Evolutionary conservation across 1,140 invertebrate genomes (phyloP), one percentile per base, ranked within the genome.

Genomic region (Eupeodes corollae): DNA sequence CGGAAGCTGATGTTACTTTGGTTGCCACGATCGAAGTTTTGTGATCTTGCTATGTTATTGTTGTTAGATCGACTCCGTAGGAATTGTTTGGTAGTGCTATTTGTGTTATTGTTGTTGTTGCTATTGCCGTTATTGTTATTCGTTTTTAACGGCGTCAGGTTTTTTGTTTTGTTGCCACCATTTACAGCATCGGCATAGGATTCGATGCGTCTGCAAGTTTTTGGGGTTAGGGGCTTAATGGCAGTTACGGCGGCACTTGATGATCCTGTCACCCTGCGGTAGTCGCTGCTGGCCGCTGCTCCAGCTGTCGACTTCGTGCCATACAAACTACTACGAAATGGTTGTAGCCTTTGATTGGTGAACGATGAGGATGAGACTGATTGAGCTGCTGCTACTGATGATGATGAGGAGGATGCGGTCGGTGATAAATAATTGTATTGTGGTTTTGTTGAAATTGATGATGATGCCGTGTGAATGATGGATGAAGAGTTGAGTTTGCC

Each of bases 61-160:
- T 37, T 37, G 13, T 15, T 37, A 10, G 15, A 37, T 59, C 54
- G 5, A 55, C 52, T 11, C 12, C 39, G 39, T 16, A 14, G 52
- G 46, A n/a, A 32, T 38, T 30, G 15, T n/a, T 12, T 15, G 50
- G 21, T 9, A 26, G 14, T 32, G 48, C 10, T 32, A 19, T 37
- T 18, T 35, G 55, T 45, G 37, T 33, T 40, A 26, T 45, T 52
- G 18, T 59, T 66, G 21, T 60, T 52, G 33, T 46, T 53, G 46
- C 64, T 63, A 33, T 67, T 67, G 44, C 63, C 55, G 6, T 61
- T 55, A n/a, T 62, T 58, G 8, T 67, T 44, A 37, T 67, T 67
- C 12, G 63, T 63, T 16, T 63, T 67, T 32, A 67, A 38, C 11
- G 63, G 63, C 21, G 67, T 64, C 1, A 66, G 53, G 15, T 44